Evolutionary conservation across 2,797 vertebrate species (phyloP).

Genomic region (Clamator glandarius): DNA sequence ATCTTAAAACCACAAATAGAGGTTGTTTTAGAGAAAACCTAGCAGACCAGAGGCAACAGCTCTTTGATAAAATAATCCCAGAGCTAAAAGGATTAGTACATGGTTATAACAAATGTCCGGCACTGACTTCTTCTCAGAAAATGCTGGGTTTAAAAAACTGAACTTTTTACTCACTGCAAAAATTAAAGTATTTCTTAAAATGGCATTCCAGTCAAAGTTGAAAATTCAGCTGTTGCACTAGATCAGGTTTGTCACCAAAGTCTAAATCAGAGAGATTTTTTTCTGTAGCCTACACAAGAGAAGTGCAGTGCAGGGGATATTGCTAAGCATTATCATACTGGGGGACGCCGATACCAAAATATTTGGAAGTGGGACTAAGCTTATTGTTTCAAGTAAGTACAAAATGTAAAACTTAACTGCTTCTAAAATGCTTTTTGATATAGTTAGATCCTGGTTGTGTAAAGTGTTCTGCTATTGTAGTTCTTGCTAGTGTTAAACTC

Average conservation of each 20-base stretch:
- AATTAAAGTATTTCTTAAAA: background rate
- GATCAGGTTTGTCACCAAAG: background rate
- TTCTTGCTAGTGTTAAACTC: background rate
- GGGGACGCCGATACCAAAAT: background rate
- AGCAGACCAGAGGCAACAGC: background rate
- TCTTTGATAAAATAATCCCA: background rate
- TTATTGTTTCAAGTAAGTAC: slow-evolving; percentile 65
- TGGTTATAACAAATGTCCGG: background rate
- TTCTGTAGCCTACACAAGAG: background rate
- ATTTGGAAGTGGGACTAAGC: slow-evolving; percentile 67
- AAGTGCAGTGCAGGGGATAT: background rate
- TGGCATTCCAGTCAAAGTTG: background rate
- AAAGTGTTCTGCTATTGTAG: background rate
- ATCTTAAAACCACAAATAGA: background rate
- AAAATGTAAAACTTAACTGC: background rate
- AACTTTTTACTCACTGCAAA: background rate
- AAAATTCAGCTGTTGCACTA: background rate
- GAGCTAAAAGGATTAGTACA: background rate
- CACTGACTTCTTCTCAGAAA: background rate
- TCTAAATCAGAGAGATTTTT: background rate
- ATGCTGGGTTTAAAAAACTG: background rate
- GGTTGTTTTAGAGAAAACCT: background rate
- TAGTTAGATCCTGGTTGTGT: background rate
- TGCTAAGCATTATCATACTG: slow-evolving; percentile 18
- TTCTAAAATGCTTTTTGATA: background rate